Evolutionary conservation across 2,797 vertebrate genomes (phyloP), one percentile per base, ranked within the genome.

Genomic region (Rhinatrema bivittatum): DNA sequence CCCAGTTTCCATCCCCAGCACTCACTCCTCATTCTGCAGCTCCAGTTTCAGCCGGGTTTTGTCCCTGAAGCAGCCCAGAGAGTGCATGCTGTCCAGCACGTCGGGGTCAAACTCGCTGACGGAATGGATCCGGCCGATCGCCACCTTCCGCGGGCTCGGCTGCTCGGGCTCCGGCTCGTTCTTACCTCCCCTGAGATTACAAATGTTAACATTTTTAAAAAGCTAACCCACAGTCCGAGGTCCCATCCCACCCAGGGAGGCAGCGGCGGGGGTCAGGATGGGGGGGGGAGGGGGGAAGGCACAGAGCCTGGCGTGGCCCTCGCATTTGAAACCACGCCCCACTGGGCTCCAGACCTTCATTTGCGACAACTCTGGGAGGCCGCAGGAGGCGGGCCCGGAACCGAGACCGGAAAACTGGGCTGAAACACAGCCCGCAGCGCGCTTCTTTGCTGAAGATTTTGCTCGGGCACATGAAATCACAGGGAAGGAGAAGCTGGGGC

Each of bases 81-180:
- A 95, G 30, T 91, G 82, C 92, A 95, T 95, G 80, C 89, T 92
- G 68, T 95, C 92, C 68, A 95, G 74, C 28, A 95, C 92, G 14
- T 95, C 92, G 6, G 91, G 89, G 70, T 95, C 92, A 76, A 95
- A 81, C 59, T 95, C 92, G 14, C 88, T 87, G 32, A 90, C 84
- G 16, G 90, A 91, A 37, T 81, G 67, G 64, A 94, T 86, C 51
- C 83, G 76, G 27, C 72, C 72, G 68, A 93, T 88, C 39, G 90
- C 87, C 62, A 94, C 87, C 27, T 89, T 81, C 57, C 91, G 85
- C 16, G 88, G 89, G 4, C 87, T 82, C 13, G 88, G 84, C 67
- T 91, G 89, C 62, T 91, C 88, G 1, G 88, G 89, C 59, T 89
- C 89, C 0, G 88, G 89, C 66, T 91, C 90, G 2, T 89, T 90